Percentiles rank a stretch among this genome's conserved stretches.
These are phyloP conservation scores for Dendrocincla tyrannina DNA, from an alignment of 2,797 vertebrate genomes.

Conservation along the genomic window DNA sequence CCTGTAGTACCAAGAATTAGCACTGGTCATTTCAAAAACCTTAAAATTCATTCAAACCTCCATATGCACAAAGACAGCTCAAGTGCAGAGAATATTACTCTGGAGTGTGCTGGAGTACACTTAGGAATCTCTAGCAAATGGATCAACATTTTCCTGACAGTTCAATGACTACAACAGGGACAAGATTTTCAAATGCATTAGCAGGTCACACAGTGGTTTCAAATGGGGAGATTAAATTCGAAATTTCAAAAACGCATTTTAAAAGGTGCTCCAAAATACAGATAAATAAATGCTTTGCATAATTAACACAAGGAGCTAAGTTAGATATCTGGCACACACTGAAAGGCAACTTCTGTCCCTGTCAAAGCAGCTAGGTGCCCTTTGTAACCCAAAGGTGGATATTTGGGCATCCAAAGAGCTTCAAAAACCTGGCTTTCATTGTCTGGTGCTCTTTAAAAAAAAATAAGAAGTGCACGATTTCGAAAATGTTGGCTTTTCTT, in stretches of 20 bases:
- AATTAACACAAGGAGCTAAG: not conserved
- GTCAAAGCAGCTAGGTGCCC: not conserved
- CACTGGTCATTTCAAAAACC: not conserved
- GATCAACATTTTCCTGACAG: not conserved
- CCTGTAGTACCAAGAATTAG: not conserved
- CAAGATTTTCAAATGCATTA: not conserved
- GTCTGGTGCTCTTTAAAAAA: not conserved
- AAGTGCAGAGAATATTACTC: not conserved
- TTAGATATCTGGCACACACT: not conserved
- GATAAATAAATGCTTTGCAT: fast-evolving
- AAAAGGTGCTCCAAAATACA: not conserved
- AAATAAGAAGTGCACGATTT: not conserved
- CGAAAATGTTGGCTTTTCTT: not conserved
- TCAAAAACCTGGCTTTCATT: not conserved
- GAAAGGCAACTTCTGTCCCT: not conserved
- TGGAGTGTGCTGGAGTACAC: not conserved
- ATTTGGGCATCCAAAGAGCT: not conserved
- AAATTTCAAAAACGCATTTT: not conserved
- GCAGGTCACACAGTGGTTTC: not conserved
- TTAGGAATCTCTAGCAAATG: not conserved
- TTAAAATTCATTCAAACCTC: not conserved
- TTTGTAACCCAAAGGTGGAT: not conserved
- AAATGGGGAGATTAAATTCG: not conserved
- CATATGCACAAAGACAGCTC: not conserved
- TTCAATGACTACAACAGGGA: not conserved